Percentiles rank a stretch among this genome's conserved stretches.
These are phyloP conservation scores for Hippoglossus stenolepis DNA, from an alignment of 2,113 vertebrate genomes.

Conservation along the genomic window DNA sequence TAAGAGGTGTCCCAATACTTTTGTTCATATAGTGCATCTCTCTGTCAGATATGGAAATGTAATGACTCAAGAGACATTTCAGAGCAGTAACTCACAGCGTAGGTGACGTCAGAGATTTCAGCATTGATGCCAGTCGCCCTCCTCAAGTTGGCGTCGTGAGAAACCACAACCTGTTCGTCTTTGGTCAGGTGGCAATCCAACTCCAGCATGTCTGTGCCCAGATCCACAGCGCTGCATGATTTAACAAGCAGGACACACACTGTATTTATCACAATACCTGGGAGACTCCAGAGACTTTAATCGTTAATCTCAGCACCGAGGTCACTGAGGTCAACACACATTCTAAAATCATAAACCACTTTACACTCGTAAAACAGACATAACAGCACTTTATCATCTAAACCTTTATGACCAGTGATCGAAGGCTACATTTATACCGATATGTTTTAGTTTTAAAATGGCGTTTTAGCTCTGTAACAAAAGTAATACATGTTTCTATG, in stretches of 20 bases:
- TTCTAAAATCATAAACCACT: background rate
- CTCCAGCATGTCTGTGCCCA: slow-evolving; percentile 98
- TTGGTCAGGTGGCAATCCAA: slow-evolving; percentile 97
- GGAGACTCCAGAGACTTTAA: background rate
- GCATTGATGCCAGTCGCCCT: slow-evolving; percentile 89
- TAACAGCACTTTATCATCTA: background rate
- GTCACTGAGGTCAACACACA: background rate
- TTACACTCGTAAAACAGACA: background rate
- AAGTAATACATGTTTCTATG: no score
- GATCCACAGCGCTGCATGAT: slow-evolving; percentile 86
- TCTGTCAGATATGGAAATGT: no score
- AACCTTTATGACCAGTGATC: background rate
- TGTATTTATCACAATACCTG: background rate
- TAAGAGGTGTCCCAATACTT: no score
- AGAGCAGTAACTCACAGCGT: slow-evolving; percentile 86
- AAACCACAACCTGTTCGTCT: slow-evolving; percentile 95
- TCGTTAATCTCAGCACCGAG: background rate
- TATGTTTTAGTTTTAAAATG: no score
- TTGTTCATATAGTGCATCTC: no score
- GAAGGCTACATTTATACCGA: background rate
- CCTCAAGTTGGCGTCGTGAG: slow-evolving; percentile 91
- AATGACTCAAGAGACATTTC: background rate
- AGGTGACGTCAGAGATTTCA: slow-evolving; percentile 87
- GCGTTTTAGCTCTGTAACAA: no score
- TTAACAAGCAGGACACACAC: slow-evolving; percentile 16